Conservation (phyloP, 2,888 invertebrate genomes). For the Dynastes maya region DNA sequence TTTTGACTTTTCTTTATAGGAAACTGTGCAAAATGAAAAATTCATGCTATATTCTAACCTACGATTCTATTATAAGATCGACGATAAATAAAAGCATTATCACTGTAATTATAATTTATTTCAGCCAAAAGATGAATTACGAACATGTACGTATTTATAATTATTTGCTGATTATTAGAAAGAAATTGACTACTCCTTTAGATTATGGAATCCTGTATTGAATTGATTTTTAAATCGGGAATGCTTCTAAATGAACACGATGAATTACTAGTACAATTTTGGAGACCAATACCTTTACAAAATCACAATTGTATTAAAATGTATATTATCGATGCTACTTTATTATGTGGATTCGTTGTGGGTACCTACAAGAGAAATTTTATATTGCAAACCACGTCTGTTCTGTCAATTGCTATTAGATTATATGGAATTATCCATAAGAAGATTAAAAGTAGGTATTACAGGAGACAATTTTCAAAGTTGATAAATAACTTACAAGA, state of each 20-base stretch:
- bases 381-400: constrained; percentile 8
- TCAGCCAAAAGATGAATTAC: too few relatives aligned
- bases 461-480: constrained; percentile 19
- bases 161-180: too few relatives aligned
- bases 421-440: background rate
- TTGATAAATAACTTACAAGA: constrained; percentile 21
- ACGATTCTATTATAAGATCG: too few relatives aligned
- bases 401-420: constrained; percentile 21
- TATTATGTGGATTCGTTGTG: constrained; percentile 25
- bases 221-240: constrained; percentile 43
- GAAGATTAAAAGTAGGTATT: constrained; percentile 10
- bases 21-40: too few relatives aligned
- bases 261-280: constrained; percentile 39
- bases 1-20: too few relatives aligned
- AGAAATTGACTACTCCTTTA: background rate
- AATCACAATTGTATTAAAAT: constrained; percentile 20
- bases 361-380: constrained; percentile 2
- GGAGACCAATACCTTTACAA: constrained; percentile 14
- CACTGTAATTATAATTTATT: too few relatives aligned
- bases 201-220: constrained; percentile 40
- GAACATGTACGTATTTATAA: too few relatives aligned
- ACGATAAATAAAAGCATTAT: too few relatives aligned
- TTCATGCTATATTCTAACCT: too few relatives aligned
- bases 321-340: constrained; percentile 9
- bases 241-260: constrained; percentile 50